Base-by-base conservation (phyloP, 2,797 vertebrate genomes). In the Steatocranus sp. region DNA sequence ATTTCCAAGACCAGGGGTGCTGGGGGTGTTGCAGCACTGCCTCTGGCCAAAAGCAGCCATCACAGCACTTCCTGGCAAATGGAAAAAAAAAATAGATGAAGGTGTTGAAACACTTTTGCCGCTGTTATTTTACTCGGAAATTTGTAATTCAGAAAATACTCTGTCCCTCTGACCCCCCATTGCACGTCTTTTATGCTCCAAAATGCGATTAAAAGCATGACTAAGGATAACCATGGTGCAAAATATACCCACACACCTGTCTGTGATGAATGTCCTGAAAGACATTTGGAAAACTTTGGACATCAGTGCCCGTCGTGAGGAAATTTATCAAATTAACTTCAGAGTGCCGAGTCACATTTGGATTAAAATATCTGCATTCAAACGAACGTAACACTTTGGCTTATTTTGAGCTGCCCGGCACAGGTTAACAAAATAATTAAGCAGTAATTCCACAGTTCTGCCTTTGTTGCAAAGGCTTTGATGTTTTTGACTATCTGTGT, bases 211-310 rank as follows among this genome's bases (percentile, higher is more conserved):
- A 34, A 34, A 61, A 61, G 30, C 30, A 12, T 34, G 30, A n/a
- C 17, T 34, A n/a, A 61, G 30, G 6, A 34, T 61, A n/a, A 61
- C 30, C 17, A 34, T 61, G 56, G 56, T 61, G 18, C 30, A 61
- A 34, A 34, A 34, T 34, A 34, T 61, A 61, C 56, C n/a, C 30
- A 61, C 30, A 61, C 17, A 34, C 56, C 30, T 61, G 18, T 11
- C n/a, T n/a, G n/a, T n/a, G n/a, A n/a, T n/a, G n/a, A n/a, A n/a
- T n/a, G n/a, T n/a, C n/a, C n/a, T n/a, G n/a, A n/a, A n/a, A n/a
- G n/a, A n/a, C n/a, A n/a, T n/a, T n/a, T 56, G 54, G 32, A 58
- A 58, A 58, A 7, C 30, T 34, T 58, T 34, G 56, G 56, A 58
- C 56, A 58, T 34, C 56, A 58, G 30, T 34, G 17, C 2, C 17